Evolutionary conservation across 2,113 vertebrate species (phyloP).

Genomic region (Eonycteris spelaea): DNA sequence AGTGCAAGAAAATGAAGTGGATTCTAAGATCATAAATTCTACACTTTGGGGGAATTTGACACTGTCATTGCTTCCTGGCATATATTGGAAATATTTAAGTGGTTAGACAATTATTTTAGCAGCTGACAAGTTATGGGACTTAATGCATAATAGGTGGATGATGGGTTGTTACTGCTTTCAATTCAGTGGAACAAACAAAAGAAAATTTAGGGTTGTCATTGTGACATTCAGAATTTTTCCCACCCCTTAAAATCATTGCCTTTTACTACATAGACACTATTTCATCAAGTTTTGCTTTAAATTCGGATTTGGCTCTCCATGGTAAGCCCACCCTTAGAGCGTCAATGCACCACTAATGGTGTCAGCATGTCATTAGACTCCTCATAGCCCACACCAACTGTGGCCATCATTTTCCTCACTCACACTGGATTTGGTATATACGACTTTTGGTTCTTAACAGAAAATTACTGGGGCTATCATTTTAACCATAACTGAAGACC

Average conservation of each 20-base stretch:
- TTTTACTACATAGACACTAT: neutral
- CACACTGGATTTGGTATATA: neutral
- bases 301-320: neutral
- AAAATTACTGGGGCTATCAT: conserved; percentile 14
- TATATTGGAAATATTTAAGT: conserved; percentile 62
- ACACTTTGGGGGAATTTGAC: conserved; percentile 35
- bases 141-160: conserved; percentile 6
- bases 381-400: neutral
- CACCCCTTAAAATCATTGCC: conserved; percentile 46
- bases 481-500: neutral
- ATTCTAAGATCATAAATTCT: conserved; percentile 54
- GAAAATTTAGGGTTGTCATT: conserved; percentile 56
- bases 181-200: conserved; percentile 44
- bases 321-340: neutral
- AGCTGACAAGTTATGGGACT: conserved; percentile 49
- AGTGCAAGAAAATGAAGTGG: neutral
- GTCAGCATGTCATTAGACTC: neutral
- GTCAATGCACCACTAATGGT: neutral
- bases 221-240: neutral
- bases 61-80: conserved; percentile 22
- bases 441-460: neutral
- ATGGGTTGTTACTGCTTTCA: conserved; percentile 41
- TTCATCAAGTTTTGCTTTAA: conserved; percentile 45
- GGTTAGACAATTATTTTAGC: conserved; percentile 15
- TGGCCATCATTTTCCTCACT: neutral